These are phyloP conservation scores for Phymanthus crucifer DNA, from an alignment of 92 coral and sea anemone species.

Conservation along the genomic window DNA sequence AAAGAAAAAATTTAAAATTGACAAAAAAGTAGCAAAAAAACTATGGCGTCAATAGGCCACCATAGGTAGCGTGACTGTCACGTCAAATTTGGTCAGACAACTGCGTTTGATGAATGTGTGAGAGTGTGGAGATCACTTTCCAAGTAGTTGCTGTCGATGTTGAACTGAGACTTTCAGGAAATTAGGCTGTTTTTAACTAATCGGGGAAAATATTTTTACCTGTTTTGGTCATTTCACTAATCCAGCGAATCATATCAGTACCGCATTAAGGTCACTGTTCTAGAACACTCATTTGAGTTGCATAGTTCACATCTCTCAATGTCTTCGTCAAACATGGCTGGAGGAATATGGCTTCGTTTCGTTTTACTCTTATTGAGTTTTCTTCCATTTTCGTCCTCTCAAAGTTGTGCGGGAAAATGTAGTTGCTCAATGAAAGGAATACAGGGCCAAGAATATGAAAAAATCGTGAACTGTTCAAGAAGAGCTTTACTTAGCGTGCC, in stretches of 20 bases:
- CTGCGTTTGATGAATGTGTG: too few relatives aligned
- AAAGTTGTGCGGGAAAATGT: conserved; percentile 41
- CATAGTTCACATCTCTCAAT: not conserved
- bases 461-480: conserved; percentile 55
- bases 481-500: conserved; percentile 29
- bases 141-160: not conserved
- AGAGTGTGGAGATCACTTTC: too few relatives aligned
- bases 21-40: too few relatives aligned
- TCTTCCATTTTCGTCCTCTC: not conserved
- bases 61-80: not conserved
- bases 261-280: not conserved
- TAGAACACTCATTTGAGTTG: conserved; percentile 18
- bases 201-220: not conserved
- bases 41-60: too few relatives aligned
- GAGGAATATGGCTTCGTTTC: conserved; percentile 13
- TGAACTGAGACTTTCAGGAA: not conserved
- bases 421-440: conserved; percentile 30
- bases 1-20: too few relatives aligned
- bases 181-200: not conserved
- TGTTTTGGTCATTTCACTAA: too few relatives aligned
- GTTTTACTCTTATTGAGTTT: conserved; percentile 7
- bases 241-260: not conserved
- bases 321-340: conserved; percentile 24
- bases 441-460: conserved; percentile 38
- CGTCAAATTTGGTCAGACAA: too few relatives aligned